Conservation (phyloP, 2,888 invertebrate genomes). For the Drosophila siamana region DNA sequence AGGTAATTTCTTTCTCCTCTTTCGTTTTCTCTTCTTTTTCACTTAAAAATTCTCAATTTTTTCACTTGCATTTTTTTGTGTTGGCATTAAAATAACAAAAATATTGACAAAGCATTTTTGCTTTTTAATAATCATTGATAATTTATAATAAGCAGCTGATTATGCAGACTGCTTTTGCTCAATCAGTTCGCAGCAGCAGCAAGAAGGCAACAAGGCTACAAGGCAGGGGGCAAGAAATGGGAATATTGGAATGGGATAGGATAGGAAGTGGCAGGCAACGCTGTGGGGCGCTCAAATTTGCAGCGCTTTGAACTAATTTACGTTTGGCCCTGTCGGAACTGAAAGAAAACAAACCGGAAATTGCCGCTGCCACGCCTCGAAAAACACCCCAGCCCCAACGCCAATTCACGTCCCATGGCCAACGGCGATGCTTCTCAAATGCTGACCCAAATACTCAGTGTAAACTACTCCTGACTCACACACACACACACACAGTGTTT, state of each 20-base stretch:
- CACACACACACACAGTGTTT: constrained; percentile 1
- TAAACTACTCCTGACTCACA: constrained; percentile 12
- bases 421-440: constrained; percentile 42
- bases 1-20: constrained; percentile 14
- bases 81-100: constrained; percentile 30
- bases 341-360: constrained; percentile 80
- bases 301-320: constrained; percentile 78
- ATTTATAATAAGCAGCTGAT: constrained; percentile 75
- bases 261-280: constrained; percentile 23
- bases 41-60: neutral
- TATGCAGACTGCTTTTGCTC: constrained; percentile 46
- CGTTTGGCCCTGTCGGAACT: constrained; percentile 74
- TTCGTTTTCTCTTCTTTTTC: neutral
- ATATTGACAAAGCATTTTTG: constrained; percentile 66
- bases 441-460: constrained; percentile 54
- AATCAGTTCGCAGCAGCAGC: constrained; percentile 36
- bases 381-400: neutral
- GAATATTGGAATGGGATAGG: constrained; percentile 32
- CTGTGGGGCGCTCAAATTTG: constrained; percentile 45
- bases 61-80: neutral
- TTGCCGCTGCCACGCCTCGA: constrained; percentile 66
- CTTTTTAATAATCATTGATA: constrained; percentile 67
- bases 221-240: constrained; percentile 15
- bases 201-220: too few species aligned
- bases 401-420: constrained; percentile 5